phyloP scores from a whole-genome alignment of 2,797 vertebrate genomes.

The Sebastes hubbsi region DNA sequence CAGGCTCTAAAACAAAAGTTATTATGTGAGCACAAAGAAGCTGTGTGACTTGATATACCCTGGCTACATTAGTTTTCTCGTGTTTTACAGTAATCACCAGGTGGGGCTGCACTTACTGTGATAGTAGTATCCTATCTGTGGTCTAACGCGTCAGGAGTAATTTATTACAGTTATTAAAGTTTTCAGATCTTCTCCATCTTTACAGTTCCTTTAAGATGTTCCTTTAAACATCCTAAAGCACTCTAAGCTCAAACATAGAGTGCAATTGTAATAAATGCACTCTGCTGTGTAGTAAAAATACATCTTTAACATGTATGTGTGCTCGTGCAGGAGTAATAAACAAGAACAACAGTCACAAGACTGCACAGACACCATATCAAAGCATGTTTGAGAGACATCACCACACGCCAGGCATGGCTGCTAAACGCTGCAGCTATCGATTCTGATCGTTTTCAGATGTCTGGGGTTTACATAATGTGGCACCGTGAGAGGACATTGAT shows the following conservation, averaged over 20 bases:
- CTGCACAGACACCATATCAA: not conserved
- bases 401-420: not conserved
- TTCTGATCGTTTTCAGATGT: conserved; percentile 50
- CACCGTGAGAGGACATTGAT: conserved; percentile 59
- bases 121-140: conserved; percentile 20
- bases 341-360: not conserved
- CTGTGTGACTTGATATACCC: conserved; percentile 8
- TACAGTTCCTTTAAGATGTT: not conserved
- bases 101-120: not conserved
- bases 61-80: conserved; percentile 34
- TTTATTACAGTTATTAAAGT: conserved; percentile 28
- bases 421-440: conserved; percentile 38
- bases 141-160: conserved; percentile 5
- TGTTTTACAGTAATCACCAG: conserved; percentile 33
- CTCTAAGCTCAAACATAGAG: not conserved
- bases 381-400: not conserved
- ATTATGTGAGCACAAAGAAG: conserved; percentile 42
- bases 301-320: not conserved
- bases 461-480: conserved; percentile 54
- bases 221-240: conserved; percentile 1
- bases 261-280: not conserved
- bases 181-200: not conserved
- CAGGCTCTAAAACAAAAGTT: conserved; percentile 51
- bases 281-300: not conserved
- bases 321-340: not conserved